Evolutionary conservation across 2,113 vertebrate genomes (phyloP).

Genomic region (Centropristis striata): DNA sequence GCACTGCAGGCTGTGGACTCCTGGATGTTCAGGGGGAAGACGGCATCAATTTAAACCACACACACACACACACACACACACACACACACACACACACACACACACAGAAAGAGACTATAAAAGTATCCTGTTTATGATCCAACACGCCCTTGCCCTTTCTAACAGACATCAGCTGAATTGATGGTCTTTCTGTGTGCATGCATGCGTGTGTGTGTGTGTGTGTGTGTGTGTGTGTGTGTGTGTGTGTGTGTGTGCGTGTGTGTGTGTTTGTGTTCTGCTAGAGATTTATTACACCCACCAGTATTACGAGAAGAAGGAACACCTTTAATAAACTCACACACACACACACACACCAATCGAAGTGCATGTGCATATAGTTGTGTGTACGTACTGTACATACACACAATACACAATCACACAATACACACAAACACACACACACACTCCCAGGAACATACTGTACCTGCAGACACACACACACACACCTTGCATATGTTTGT

Average conservation of each 20-base stretch:
- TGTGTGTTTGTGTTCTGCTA: neutral
- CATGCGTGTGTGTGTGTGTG: slow-evolving; percentile 3
- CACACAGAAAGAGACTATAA: slow-evolving; percentile 11
- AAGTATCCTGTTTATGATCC: slow-evolving; percentile 37
- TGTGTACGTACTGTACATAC: neutral
- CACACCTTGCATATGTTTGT: neutral
- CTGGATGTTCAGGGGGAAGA: neutral
- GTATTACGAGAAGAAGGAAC: neutral
- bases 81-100: slow-evolving; percentile 13
- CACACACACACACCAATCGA: neutral
- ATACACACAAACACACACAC: neutral
- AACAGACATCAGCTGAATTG: slow-evolving; percentile 13
- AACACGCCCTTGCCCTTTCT: slow-evolving; percentile 13
- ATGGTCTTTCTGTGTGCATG: neutral
- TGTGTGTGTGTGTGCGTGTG: neutral
- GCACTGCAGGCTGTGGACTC: slow-evolving; percentile 2
- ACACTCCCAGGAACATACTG: neutral
- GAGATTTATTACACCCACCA: slow-evolving; percentile 2
- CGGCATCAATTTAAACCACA: neutral
- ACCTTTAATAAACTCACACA: slow-evolving; percentile 12
- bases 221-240: neutral
- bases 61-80: neutral
- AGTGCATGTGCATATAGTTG: neutral
- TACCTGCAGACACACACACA: neutral
- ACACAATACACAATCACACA: slow-evolving; percentile 5